These are phyloP conservation scores for Leptura quadrifasciata DNA, from an alignment of 2,888 invertebrate species.

Conservation along the genomic window DNA sequence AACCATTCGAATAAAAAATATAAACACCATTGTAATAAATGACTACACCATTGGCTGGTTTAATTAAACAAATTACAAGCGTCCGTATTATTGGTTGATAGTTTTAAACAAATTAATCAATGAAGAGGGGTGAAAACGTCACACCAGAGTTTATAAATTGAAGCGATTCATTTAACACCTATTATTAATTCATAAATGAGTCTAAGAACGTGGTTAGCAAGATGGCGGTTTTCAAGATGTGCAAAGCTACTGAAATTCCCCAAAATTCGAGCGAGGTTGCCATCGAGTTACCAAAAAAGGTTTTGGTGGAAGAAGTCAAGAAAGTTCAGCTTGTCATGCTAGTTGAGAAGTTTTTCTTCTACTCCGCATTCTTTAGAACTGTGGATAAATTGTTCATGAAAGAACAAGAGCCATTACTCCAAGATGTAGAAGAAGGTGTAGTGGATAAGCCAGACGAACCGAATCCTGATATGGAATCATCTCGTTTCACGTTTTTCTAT, in stretches of 20 bases:
- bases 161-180: background rate
- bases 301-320: slow-evolving; percentile 19
- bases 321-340: slow-evolving; percentile 28
- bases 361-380: slow-evolving; percentile 12
- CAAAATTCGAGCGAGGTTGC: background rate
- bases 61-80: background rate
- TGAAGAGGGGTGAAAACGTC: background rate
- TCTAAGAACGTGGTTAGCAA: background rate
- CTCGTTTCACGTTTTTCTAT: background rate
- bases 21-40: background rate
- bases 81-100: background rate
- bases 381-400: background rate
- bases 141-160: background rate
- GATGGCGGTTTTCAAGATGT: slow-evolving; percentile 11
- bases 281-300: background rate
- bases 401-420: background rate
- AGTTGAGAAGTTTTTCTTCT: background rate
- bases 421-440: background rate
- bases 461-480: background rate
- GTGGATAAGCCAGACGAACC: background rate
- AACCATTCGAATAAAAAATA: background rate
- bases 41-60: background rate
- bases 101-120: background rate
- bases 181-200: background rate
- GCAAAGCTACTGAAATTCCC: background rate